Percentiles rank a stretch among this genome's conserved stretches.
Evolutionary conservation across 2,888 invertebrate species (phyloP).

Genomic region (Xylota segnis): DNA sequence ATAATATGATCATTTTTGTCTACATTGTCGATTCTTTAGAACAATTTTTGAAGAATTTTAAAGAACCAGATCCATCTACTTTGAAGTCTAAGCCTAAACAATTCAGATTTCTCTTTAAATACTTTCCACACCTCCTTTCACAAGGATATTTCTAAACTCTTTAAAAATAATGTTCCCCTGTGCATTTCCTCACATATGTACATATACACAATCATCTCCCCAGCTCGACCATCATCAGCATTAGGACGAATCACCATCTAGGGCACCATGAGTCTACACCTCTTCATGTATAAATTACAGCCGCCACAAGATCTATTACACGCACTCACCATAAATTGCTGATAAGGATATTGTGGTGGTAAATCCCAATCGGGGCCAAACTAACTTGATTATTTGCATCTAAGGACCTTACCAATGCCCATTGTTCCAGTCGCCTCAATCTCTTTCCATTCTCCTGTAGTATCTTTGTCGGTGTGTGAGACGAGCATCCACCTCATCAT

Average conservation of each 20-base stretch:
- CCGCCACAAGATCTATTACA: slow-evolving; percentile 75
- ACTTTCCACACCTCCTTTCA: background rate
- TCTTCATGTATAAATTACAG: slow-evolving; percentile 67
- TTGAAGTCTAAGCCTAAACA: no score
- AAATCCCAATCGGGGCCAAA: slow-evolving; percentile 83
- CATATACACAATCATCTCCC: slow-evolving; percentile 4
- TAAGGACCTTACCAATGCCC: slow-evolving; percentile 51
- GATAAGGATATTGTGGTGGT: slow-evolving; percentile 79
- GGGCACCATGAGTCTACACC: slow-evolving; percentile 20
- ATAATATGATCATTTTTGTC: no score
- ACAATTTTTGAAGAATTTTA: no score
- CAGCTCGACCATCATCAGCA: background rate
- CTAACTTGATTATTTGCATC: slow-evolving; percentile 83
- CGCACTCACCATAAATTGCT: slow-evolving; percentile 76
- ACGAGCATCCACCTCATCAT: slow-evolving; percentile 63
- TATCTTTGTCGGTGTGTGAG: background rate
- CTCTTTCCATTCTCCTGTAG: background rate
- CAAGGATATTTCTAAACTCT: background rate
- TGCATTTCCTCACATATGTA: background rate
- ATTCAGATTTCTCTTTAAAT: no score
- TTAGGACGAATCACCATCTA: background rate
- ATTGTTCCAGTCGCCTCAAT: slow-evolving; percentile 49
- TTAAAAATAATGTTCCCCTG: slow-evolving; percentile 22
- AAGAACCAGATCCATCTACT: no score
- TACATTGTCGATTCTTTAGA: no score